These are phyloP conservation scores for Lasiurus borealis DNA, from an alignment of 2,113 vertebrate genomes.

Conservation along the genomic window DNA sequence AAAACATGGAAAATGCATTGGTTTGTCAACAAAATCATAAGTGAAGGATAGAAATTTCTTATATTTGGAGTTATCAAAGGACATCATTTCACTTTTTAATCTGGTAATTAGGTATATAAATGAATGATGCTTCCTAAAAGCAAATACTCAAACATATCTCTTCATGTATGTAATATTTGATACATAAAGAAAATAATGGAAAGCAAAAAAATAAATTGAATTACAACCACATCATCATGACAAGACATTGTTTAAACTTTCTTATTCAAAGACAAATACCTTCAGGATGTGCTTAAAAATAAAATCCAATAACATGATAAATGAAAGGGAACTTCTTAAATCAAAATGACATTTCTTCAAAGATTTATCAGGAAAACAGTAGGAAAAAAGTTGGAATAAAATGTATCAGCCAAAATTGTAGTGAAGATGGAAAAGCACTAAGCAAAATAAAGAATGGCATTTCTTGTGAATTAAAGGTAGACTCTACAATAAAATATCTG, in stretches of 20 bases:
- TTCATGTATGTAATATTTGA: neutral
- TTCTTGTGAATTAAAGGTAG: neutral
- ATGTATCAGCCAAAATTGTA: neutral
- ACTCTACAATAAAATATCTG: neutral
- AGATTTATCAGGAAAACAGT: slow-evolving; percentile 18
- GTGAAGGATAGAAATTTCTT: neutral
- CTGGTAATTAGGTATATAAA: neutral
- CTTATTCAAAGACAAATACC: slow-evolving; percentile 17
- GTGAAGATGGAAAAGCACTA: slow-evolving; percentile 2
- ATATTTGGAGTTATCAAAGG: neutral
- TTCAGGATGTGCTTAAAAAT: slow-evolving; percentile 49
- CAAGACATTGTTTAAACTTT: neutral
- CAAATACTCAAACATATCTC: neutral
- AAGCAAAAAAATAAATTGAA: neutral
- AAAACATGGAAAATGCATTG: neutral
- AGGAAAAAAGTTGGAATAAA: neutral
- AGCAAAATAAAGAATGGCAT: neutral
- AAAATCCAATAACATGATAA: slow-evolving; percentile 16
- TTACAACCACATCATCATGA: neutral
- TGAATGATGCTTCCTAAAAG: neutral
- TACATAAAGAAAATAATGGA: neutral
- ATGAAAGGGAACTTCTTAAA: slow-evolving; percentile 12
- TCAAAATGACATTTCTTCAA: slow-evolving; percentile 43
- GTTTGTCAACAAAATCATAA: neutral
- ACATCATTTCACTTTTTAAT: neutral